These are phyloP conservation scores for Oryzias melastigma DNA, from an alignment of 2,113 vertebrate genomes.

Conservation along the genomic window DNA sequence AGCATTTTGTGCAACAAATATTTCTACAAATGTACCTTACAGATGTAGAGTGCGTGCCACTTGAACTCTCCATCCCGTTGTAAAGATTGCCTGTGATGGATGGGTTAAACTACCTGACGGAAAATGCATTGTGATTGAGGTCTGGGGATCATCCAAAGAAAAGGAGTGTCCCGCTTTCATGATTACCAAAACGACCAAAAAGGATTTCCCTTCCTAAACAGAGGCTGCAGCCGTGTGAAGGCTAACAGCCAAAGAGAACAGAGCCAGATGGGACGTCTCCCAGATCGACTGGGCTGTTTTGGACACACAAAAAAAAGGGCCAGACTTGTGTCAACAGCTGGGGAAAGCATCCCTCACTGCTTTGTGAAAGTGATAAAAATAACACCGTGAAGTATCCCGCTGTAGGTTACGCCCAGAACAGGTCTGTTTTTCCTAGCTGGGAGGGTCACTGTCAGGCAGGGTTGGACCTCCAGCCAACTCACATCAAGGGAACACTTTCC, in stretches of 20 bases:
- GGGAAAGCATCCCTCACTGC: constrained; percentile 65
- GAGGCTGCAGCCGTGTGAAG: constrained; percentile 39
- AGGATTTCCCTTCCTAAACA: constrained; percentile 76
- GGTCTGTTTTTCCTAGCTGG: constrained; percentile 69
- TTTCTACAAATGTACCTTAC: constrained; percentile 23
- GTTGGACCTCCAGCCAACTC: constrained; percentile 63
- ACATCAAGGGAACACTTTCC: constrained; percentile 75
- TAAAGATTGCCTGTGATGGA: constrained; percentile 57
- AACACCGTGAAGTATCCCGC: constrained; percentile 52
- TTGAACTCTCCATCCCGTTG: constrained; percentile 42
- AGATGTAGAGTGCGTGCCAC: constrained; percentile 16
- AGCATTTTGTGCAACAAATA: constrained; percentile 40
- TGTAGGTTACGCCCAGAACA: constrained; percentile 56
- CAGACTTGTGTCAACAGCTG: constrained; percentile 74
- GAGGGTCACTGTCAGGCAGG: constrained; percentile 63
- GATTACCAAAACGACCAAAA: constrained; percentile 69
- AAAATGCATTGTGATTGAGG: constrained; percentile 69
- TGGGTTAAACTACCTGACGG: constrained; percentile 64
- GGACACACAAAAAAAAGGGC: constrained; percentile 52
- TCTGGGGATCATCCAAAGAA: constrained; percentile 63
- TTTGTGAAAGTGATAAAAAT: constrained; percentile 75
- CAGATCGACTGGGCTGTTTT: constrained; percentile 41
- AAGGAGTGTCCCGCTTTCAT: constrained; percentile 67
- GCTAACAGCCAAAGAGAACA: constrained; percentile 34
- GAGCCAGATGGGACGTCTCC: constrained; percentile 50